Evolutionary conservation across 2,797 vertebrate species (phyloP).

Genomic region (Melanotaenia pygmaea): DNA sequence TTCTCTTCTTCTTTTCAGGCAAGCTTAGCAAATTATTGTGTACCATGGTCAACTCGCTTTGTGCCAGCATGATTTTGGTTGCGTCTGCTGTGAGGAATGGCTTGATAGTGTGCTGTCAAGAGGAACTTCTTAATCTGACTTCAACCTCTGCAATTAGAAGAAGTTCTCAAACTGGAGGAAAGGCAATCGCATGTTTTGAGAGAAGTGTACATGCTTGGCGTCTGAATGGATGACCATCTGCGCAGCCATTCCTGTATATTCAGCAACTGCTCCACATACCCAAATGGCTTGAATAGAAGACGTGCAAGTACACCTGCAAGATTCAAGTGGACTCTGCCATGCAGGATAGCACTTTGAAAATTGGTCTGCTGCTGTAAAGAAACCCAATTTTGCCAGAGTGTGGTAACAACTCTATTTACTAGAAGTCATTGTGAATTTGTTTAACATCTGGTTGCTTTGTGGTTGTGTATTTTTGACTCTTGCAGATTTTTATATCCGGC

Average conservation of each 20-base stretch:
- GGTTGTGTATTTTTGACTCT: constrained; percentile 83
- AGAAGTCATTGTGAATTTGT: constrained; percentile 68
- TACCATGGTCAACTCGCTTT: constrained; percentile 71
- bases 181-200: constrained; percentile 67
- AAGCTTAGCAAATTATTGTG: constrained; percentile 76
- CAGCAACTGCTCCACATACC: constrained; percentile 70
- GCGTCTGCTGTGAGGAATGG: constrained; percentile 80
- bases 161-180: constrained; percentile 73
- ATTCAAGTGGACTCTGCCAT: constrained; percentile 69
- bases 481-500: constrained; percentile 80
- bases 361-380: constrained; percentile 74
- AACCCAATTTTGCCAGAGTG: constrained; percentile 59
- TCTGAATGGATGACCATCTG: constrained; percentile 73
- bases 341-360: constrained; percentile 73
- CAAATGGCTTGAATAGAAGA: constrained; percentile 73
- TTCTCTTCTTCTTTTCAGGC: constrained; percentile 86
- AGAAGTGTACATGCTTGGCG: constrained; percentile 69
- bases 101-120: constrained; percentile 78
- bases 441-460: constrained; percentile 68
- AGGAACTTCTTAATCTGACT: constrained; percentile 72
- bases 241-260: constrained; percentile 53
- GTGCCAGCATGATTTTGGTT: constrained; percentile 78
- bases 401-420: constrained; percentile 77
- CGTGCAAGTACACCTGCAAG: constrained; percentile 60
- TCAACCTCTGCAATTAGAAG: constrained; percentile 71